Conservation (phyloP, 1,140 invertebrate genomes). For the Caenorhabditis brenneri region DNA sequence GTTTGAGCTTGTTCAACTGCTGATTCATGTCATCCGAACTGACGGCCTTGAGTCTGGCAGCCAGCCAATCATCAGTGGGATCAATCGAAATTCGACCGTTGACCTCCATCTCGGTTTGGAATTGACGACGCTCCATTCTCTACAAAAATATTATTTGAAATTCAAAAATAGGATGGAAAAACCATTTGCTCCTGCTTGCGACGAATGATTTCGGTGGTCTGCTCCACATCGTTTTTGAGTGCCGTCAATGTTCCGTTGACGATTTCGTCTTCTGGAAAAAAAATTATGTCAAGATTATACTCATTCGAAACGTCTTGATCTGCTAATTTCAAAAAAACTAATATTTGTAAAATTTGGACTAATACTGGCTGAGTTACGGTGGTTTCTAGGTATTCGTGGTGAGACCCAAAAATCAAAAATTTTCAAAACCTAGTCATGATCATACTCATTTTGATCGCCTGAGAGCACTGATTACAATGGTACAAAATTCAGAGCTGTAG, state of each 20-base stretch:
- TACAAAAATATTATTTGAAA: conserved; percentile 19
- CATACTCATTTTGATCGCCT: too few relatives aligned
- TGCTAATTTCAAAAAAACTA: too few relatives aligned
- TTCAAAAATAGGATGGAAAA: neutral
- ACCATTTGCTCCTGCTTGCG: conserved; percentile 65
- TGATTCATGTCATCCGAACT: conserved; percentile 68
- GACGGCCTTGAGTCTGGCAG: conserved; percentile 67
- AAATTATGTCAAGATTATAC: too few relatives aligned
- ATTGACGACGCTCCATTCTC: conserved; percentile 65
- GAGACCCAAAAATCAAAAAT: too few relatives aligned
- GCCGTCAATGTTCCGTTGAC: conserved; percentile 65
- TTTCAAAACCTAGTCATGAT: too few relatives aligned
- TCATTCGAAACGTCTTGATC: too few relatives aligned
- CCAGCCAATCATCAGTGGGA: conserved; percentile 68
- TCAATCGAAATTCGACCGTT: conserved; percentile 68
- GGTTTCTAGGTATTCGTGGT: too few relatives aligned
- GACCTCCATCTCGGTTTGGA: conserved; percentile 70
- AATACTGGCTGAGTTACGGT: too few relatives aligned
- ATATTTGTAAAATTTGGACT: too few relatives aligned
- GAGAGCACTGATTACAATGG: too few relatives aligned
- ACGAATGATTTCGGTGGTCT: conserved; percentile 68
- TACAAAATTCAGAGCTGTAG: too few relatives aligned
- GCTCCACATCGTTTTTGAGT: conserved; percentile 65
- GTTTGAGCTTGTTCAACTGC: conserved; percentile 64
- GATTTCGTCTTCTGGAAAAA: conserved; percentile 64